A percentile compares a stretch with the other conserved stretches of the same genome.
Evolutionary conservation across 2,797 vertebrate genomes (phyloP).

Genomic region (Sebastes elongatus): DNA sequence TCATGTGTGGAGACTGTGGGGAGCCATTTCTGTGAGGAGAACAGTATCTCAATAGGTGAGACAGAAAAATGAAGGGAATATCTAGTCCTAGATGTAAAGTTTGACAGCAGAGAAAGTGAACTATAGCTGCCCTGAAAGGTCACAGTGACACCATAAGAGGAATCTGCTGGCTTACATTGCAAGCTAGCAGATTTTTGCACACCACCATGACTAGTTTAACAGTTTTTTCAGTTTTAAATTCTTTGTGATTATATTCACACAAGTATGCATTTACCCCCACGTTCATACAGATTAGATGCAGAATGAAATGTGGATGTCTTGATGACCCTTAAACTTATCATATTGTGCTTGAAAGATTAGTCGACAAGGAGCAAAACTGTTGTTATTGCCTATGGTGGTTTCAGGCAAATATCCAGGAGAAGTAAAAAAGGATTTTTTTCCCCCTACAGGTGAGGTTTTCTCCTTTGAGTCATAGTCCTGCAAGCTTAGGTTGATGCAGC

Average conservation of each 20-base stretch:
- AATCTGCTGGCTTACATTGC: neutral
- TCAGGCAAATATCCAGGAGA: neutral
- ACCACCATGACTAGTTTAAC: neutral
- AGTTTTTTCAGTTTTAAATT: slow-evolving; percentile 17
- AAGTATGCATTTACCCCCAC: neutral
- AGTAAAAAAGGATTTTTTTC: neutral
- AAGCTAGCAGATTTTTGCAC: slow-evolving; percentile 10
- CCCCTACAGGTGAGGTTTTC: neutral
- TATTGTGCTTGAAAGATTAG: slow-evolving; percentile 15
- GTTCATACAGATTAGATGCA: slow-evolving; percentile 1
- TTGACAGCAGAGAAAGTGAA: slow-evolving; percentile 15
- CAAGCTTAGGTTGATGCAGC: neutral
- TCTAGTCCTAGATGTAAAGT: neutral
- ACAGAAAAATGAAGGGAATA: slow-evolving; percentile 4
- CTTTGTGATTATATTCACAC: slow-evolving; percentile 2
- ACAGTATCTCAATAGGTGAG: slow-evolving; percentile 20
- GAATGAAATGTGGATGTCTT: neutral
- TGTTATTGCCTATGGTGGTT: neutral
- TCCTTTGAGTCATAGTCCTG: neutral
- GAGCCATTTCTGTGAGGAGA: slow-evolving; percentile 28
- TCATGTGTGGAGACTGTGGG: slow-evolving; percentile 34
- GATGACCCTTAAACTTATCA: neutral
- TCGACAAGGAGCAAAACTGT: neutral
- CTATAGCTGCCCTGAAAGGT: neutral
- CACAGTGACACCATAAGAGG: slow-evolving; percentile 1